These are phyloP conservation scores for Phrixothrix hirtus DNA, from an alignment of 2,888 invertebrate species.

Conservation along the genomic window DNA sequence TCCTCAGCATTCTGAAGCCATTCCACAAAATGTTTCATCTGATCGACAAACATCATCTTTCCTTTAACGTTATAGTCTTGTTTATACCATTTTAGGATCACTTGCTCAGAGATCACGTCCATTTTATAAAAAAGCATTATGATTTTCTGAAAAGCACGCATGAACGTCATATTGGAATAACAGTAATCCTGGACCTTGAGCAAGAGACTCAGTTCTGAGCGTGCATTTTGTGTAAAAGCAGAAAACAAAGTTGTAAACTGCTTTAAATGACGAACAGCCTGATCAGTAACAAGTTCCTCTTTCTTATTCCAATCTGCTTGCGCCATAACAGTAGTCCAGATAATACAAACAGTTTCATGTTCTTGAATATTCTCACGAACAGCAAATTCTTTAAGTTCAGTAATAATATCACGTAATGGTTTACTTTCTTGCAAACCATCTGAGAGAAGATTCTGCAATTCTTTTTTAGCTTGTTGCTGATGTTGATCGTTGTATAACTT, in stretches of 20 bases:
- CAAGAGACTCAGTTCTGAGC: slow-evolving; percentile 86
- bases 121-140: slow-evolving; percentile 95
- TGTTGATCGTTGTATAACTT: slow-evolving; percentile 82
- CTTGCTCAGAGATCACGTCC: slow-evolving; percentile 93
- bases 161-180: slow-evolving; percentile 98
- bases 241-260: slow-evolving; percentile 84
- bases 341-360: slow-evolving; percentile 69
- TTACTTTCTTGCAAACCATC: slow-evolving; percentile 88
- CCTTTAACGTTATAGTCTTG: slow-evolving; percentile 92
- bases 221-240: slow-evolving; percentile 83
- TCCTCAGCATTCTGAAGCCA: slow-evolving; percentile 98
- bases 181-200: slow-evolving; percentile 96
- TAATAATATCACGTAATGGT: slow-evolving; percentile 81
- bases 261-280: slow-evolving; percentile 88
- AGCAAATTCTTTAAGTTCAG: slow-evolving; percentile 85
- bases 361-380: slow-evolving; percentile 82
- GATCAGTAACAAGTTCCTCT: slow-evolving; percentile 94
- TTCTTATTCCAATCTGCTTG: slow-evolving; percentile 98
- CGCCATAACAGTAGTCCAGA: slow-evolving; percentile 94
- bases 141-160: slow-evolving; percentile 98
- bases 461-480: slow-evolving; percentile 81
- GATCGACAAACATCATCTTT: slow-evolving; percentile 96
- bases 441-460: slow-evolving; percentile 72
- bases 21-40: slow-evolving; percentile 97
- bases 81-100: slow-evolving; percentile 95